These are phyloP conservation scores for Aselliscus stoliczkanus DNA, from an alignment of 2,797 vertebrate species.

Conservation along the genomic window DNA sequence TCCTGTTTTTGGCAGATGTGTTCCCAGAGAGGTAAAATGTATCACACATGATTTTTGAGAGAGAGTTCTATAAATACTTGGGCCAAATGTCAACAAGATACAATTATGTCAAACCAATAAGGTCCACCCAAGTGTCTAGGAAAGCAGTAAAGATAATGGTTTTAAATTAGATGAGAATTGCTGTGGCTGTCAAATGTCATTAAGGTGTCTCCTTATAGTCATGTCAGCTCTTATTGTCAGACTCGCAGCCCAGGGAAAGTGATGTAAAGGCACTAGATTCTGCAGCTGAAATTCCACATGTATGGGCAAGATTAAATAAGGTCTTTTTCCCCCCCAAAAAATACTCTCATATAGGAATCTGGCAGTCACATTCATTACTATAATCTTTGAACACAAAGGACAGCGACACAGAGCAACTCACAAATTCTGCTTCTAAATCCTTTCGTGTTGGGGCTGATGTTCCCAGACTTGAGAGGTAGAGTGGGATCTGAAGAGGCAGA, in stretches of 20 bases:
- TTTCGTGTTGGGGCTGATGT: neutral
- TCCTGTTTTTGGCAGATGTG: neutral
- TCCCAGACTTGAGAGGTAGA: neutral
- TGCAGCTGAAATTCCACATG: neutral
- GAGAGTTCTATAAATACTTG: neutral
- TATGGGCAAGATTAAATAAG: neutral
- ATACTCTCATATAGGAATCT: neutral
- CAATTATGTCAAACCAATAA: neutral
- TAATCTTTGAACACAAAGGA: neutral
- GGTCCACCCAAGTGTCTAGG: neutral
- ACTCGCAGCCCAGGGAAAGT: neutral
- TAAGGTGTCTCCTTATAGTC: neutral
- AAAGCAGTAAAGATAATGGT: neutral
- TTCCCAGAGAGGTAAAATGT: neutral
- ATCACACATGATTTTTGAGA: neutral
- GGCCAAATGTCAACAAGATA: neutral
- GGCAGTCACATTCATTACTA: accelerated
- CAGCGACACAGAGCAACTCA: accelerated
- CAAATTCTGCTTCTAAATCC: neutral
- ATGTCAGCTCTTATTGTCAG: neutral
- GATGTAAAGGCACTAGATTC: neutral
- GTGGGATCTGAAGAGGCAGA: neutral
- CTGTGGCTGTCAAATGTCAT: neutral
- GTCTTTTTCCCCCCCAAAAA: no score
- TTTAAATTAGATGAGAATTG: neutral